A percentile compares a stretch with the other conserved stretches of the same genome.
phyloP scores from a whole-genome alignment of 2,113 vertebrate species.

The Neotragus pygmaeus region DNA sequence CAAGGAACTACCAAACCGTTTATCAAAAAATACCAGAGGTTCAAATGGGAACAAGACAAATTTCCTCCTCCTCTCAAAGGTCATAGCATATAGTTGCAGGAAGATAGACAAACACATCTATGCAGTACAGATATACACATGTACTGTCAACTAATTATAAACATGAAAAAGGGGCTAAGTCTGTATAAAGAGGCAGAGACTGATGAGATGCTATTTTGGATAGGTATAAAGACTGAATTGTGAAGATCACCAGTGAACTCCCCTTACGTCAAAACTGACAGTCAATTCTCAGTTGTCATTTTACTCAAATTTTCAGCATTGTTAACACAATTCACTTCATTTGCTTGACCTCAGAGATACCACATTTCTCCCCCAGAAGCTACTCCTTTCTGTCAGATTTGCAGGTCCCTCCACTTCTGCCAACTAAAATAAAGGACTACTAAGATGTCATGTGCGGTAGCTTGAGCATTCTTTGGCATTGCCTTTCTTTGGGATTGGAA shows the following conservation, averaged over 20 bases:
- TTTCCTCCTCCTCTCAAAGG: background rate
- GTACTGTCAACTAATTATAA: background rate
- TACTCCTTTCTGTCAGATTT: background rate
- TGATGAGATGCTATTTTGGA: background rate
- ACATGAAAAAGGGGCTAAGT: background rate
- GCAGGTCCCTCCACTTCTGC: background rate
- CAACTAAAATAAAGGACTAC: background rate
- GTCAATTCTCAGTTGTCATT: background rate
- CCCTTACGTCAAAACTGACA: background rate
- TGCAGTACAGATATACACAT: background rate
- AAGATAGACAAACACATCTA: background rate
- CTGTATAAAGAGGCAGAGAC: background rate
- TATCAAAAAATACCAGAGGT: too few species aligned
- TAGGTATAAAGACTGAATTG: background rate
- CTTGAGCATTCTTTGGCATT: too few species aligned
- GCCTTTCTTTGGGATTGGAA: too few species aligned
- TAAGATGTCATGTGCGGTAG: background rate
- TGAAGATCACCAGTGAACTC: background rate
- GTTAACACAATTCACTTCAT: background rate
- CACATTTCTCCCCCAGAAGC: background rate
- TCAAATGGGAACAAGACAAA: background rate
- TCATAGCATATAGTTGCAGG: background rate
- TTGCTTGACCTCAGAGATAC: background rate
- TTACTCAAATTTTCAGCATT: background rate
- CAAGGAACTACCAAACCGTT: too few species aligned